These are phyloP conservation scores for Eidolon helvum DNA, from an alignment of 2,113 vertebrate genomes.

Conservation along the genomic window DNA sequence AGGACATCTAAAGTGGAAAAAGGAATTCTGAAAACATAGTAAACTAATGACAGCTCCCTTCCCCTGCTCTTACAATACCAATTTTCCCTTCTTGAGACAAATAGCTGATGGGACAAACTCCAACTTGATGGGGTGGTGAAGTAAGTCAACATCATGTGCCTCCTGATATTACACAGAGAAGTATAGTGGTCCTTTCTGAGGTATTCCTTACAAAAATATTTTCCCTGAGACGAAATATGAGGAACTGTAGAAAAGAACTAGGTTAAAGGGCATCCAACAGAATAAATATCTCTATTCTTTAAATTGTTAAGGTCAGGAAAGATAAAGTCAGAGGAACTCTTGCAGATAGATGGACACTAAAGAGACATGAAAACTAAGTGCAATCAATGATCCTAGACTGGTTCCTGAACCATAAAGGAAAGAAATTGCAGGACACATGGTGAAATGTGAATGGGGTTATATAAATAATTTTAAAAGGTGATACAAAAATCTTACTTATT, in stretches of 20 bases:
- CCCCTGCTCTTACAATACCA: neutral
- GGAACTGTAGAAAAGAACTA: neutral
- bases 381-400: neutral
- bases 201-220: neutral
- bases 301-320: neutral
- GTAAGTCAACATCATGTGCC: neutral
- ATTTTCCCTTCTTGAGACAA: neutral
- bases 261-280: neutral
- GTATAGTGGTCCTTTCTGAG: neutral
- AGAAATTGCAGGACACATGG: neutral
- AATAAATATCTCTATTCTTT: neutral
- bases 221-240: neutral
- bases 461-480: neutral
- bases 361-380: neutral
- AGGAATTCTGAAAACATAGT: neutral
- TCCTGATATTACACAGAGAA: neutral
- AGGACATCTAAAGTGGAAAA: neutral
- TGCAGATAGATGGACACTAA: neutral
- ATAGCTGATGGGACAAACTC: neutral
- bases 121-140: neutral
- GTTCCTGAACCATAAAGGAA: neutral
- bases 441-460: neutral
- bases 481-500: neutral
- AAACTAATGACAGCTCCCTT: neutral
- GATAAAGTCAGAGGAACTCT: neutral